These are phyloP conservation scores for Eupithecia subfuscata DNA, from an alignment of 2,888 invertebrate species.

Conservation along the genomic window DNA sequence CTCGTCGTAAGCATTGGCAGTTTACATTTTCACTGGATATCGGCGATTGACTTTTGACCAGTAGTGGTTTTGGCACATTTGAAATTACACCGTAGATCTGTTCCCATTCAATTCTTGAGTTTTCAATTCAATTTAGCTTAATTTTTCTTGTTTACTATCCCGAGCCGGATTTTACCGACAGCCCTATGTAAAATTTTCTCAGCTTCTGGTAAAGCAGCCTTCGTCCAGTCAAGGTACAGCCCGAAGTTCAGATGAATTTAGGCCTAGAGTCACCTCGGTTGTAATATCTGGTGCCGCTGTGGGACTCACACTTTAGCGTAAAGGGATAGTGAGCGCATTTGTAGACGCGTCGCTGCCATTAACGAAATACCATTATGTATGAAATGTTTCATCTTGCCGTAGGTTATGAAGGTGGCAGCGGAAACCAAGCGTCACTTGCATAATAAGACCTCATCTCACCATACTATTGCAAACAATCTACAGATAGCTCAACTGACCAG, in stretches of 20 bases:
- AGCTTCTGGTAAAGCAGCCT: too few relatives aligned
- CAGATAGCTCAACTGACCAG: too few relatives aligned
- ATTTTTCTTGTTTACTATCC: not conserved
- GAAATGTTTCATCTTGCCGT: conserved; percentile 10
- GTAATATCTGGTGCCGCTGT: not conserved
- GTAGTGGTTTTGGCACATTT: not conserved
- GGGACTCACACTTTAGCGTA: not conserved
- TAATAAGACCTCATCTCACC: not conserved
- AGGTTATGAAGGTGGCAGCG: not conserved
- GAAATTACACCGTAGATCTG: not conserved
- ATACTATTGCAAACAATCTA: too few relatives aligned
- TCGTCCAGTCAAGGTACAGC: too few relatives aligned
- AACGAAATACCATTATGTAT: conserved; percentile 20
- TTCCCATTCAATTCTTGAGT: not conserved
- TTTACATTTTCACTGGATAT: not conserved
- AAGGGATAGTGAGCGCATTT: not conserved
- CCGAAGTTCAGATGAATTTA: not conserved
- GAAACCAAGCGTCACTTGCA: not conserved
- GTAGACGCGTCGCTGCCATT: not conserved
- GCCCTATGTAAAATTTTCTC: not conserved
- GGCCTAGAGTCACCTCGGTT: not conserved
- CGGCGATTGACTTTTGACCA: not conserved
- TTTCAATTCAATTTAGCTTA: not conserved
- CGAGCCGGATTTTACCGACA: not conserved
- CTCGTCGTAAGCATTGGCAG: not conserved